These are phyloP conservation scores for Zoanthus sociatus DNA, from an alignment of 92 coral and sea anemone genomes.

Conservation along the genomic window DNA sequence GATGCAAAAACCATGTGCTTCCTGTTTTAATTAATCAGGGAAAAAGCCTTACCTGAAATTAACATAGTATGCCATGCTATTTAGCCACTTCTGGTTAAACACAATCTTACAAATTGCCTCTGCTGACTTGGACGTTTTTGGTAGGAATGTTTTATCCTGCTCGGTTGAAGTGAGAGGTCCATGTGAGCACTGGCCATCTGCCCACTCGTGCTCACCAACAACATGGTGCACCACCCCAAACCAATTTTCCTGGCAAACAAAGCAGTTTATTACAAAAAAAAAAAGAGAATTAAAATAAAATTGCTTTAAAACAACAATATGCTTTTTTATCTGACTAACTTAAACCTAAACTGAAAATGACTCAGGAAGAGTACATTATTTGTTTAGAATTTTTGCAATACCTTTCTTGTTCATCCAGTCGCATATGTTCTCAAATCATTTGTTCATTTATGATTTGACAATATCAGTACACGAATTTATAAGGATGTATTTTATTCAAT, in stretches of 20 bases:
- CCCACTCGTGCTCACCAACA: slow-evolving; percentile 80
- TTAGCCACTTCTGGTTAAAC: slow-evolving; percentile 64
- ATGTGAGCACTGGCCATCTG: slow-evolving; percentile 68
- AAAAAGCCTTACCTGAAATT: slow-evolving; percentile 59
- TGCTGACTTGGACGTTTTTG: slow-evolving; percentile 61
- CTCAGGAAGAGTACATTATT: neutral
- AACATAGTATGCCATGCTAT: slow-evolving; percentile 51
- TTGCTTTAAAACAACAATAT: neutral
- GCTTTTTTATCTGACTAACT: no score
- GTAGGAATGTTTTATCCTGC: slow-evolving; percentile 46
- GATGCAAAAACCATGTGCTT: neutral
- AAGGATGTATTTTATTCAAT: neutral
- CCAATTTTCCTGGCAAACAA: slow-evolving; percentile 57
- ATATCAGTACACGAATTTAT: neutral
- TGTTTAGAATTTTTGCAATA: neutral
- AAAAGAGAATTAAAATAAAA: no score
- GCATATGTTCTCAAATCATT: slow-evolving; percentile 8
- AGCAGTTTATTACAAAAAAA: slow-evolving; percentile 4
- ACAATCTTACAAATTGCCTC: slow-evolving; percentile 64
- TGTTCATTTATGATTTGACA: slow-evolving; percentile 1
- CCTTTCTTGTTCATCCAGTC: slow-evolving; percentile 1
- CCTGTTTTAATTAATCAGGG: neutral
- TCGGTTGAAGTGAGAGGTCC: slow-evolving; percentile 70
- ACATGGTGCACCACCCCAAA: slow-evolving; percentile 68
- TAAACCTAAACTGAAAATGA: neutral